phyloP scores from a whole-genome alignment of 2,888 invertebrate genomes.

The Sinelater perroti region DNA sequence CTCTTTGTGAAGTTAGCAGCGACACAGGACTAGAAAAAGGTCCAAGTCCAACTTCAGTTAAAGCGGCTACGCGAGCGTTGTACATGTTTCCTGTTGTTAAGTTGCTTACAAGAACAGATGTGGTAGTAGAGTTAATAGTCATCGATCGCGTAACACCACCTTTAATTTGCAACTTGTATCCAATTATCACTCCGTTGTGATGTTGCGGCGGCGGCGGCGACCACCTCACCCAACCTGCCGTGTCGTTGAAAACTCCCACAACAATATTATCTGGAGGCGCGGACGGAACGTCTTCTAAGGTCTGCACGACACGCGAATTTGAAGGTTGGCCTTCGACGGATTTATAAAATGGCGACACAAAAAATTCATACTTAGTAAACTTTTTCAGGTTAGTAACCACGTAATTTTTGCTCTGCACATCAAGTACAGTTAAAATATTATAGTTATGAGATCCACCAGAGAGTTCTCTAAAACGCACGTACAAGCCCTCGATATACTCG shows the following conservation, averaged over 20 bases:
- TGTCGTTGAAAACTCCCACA: slow-evolving; percentile 81
- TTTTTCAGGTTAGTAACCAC: slow-evolving; percentile 81
- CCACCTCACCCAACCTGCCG: slow-evolving; percentile 85
- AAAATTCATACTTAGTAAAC: slow-evolving; percentile 90
- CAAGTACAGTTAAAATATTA: slow-evolving; percentile 71
- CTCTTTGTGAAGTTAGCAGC: slow-evolving; percentile 73
- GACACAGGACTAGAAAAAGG: slow-evolving; percentile 84
- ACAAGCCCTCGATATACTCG: slow-evolving; percentile 69
- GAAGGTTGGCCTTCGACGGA: slow-evolving; percentile 91
- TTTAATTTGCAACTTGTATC: slow-evolving; percentile 80
- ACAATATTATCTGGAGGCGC: slow-evolving; percentile 82
- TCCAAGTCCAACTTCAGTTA: slow-evolving; percentile 87
- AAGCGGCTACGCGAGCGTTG: slow-evolving; percentile 88
- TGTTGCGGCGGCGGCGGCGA: slow-evolving; percentile 81
- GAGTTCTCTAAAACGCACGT: slow-evolving; percentile 72
- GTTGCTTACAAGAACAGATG: slow-evolving; percentile 88
- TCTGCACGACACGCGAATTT: slow-evolving; percentile 85
- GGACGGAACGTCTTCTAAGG: slow-evolving; percentile 87
- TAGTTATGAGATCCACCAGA: slow-evolving; percentile 69
- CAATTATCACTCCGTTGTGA: slow-evolving; percentile 80
- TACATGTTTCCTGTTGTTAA: slow-evolving; percentile 86
- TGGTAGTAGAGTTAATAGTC: slow-evolving; percentile 86
- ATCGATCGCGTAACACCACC: slow-evolving; percentile 62
- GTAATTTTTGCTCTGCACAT: slow-evolving; percentile 74
- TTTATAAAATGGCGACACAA: slow-evolving; percentile 90